A percentile compares a stretch with the other conserved stretches of the same genome.
phyloP scores from a whole-genome alignment of 2,888 invertebrate species.

The Tachina grossa region DNA sequence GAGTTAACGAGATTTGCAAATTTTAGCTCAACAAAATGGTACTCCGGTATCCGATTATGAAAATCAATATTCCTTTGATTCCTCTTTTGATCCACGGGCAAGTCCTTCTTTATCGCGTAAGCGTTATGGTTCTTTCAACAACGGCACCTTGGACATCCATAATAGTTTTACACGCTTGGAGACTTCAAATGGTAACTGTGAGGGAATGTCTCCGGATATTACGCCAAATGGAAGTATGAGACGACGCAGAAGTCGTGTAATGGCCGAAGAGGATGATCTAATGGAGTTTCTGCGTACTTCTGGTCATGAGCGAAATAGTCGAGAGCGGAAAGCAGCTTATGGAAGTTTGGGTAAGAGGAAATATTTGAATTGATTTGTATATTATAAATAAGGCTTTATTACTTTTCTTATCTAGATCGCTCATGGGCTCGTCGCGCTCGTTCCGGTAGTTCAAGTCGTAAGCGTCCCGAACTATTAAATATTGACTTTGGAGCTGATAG shows the following conservation, averaged over 20 bases:
- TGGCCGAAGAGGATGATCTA: conserved; percentile 93
- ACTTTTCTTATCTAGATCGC: conserved; percentile 85
- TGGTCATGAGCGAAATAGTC: conserved; percentile 87
- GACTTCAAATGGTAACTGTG: conserved; percentile 75
- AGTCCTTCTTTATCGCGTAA: conserved; percentile 88
- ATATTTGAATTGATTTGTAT: neutral
- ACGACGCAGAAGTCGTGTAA: conserved; percentile 90
- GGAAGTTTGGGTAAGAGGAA: conserved; percentile 89
- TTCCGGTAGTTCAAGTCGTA: conserved; percentile 87
- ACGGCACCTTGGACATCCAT: conserved; percentile 78
- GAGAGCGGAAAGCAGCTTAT: conserved; percentile 89
- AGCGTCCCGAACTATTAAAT: conserved; percentile 90
- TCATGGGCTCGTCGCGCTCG: conserved; percentile 93
- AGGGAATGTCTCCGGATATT: conserved; percentile 86
- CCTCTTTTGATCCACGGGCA: conserved; percentile 89
- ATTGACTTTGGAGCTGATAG: conserved; percentile 89
- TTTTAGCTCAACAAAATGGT: conserved; percentile 86
- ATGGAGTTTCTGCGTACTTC: conserved; percentile 93
- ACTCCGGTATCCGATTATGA: conserved; percentile 90
- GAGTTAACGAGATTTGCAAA: neutral
- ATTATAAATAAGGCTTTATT: neutral
- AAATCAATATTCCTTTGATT: conserved; percentile 89
- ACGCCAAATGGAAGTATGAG: conserved; percentile 95
- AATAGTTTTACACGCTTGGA: conserved; percentile 78
- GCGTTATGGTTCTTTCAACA: conserved; percentile 87